These are phyloP conservation scores for Coelopa frigida DNA, from an alignment of 1,140 invertebrate genomes.

Conservation along the genomic window DNA sequence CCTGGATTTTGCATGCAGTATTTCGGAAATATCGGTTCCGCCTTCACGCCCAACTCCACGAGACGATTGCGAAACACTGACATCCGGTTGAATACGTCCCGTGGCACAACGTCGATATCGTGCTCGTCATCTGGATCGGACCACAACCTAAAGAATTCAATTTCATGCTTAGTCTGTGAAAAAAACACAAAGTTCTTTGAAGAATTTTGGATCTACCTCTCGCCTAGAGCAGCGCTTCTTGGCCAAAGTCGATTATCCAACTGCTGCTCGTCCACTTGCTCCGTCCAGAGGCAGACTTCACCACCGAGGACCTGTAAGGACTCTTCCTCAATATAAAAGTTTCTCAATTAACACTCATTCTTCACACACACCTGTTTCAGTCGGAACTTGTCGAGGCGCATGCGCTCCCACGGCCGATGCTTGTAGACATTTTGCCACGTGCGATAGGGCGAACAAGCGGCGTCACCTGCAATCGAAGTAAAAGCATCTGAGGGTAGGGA, in stretches of 20 bases:
- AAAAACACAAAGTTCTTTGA: not conserved
- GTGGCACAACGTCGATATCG: conserved; percentile 35
- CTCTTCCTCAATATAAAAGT: not conserved
- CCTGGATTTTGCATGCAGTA: conserved; percentile 62
- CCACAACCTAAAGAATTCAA: conserved; percentile 27
- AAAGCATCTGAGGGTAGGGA: not conserved
- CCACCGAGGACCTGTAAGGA: conserved; percentile 51
- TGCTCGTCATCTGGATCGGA: conserved; percentile 39
- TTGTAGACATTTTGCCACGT: conserved; percentile 78
- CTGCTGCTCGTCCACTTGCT: conserved; percentile 54
- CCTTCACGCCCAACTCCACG: conserved; percentile 52
- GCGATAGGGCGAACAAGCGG: conserved; percentile 70
- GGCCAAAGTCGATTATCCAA: conserved; percentile 65
- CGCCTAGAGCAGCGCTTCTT: conserved; percentile 57
- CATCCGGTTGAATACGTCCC: conserved; percentile 39
- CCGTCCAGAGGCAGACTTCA: conserved; percentile 63
- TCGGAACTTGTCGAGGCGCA: conserved; percentile 35
- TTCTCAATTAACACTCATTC: not conserved
- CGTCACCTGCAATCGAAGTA: conserved; percentile 46
- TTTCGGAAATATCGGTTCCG: conserved; percentile 62
- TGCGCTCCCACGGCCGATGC: conserved; percentile 63
- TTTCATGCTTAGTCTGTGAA: not conserved
- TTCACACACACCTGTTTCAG: conserved; percentile 29
- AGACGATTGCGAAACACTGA: conserved; percentile 49
- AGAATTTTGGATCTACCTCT: conserved; percentile 40